Evolutionary conservation across 2,888 invertebrate genomes (phyloP).

Genomic region (Oscheius sp.): DNA sequence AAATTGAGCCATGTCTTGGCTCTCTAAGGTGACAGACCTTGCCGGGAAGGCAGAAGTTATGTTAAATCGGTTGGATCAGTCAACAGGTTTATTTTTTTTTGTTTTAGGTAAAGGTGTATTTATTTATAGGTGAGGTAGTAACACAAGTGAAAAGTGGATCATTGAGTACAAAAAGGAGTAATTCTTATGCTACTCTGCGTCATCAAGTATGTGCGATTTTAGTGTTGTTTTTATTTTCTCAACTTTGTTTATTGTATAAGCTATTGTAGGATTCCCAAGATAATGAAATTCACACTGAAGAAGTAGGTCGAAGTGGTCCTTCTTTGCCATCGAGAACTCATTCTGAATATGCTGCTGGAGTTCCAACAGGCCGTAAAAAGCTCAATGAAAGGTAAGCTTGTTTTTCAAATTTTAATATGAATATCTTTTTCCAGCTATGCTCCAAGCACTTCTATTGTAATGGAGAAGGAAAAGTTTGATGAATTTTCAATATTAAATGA

Average conservation of each 20-base stretch:
- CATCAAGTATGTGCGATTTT: slow-evolving; percentile 22
- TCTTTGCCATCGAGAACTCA: slow-evolving; percentile 49
- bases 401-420: not conserved
- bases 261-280: slow-evolving; percentile 5
- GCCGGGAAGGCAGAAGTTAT: slow-evolving; percentile 70
- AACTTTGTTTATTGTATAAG: not conserved
- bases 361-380: slow-evolving; percentile 4
- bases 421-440: slow-evolving; percentile 7
- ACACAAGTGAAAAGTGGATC: slow-evolving; percentile 26
- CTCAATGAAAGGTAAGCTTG: slow-evolving; percentile 8
- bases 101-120: not conserved
- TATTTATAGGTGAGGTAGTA: slow-evolving; percentile 43
- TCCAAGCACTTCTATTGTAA: slow-evolving; percentile 24
- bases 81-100: slow-evolving; percentile 76
- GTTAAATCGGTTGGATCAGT: slow-evolving; percentile 81
- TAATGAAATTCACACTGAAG: slow-evolving; percentile 37
- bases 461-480: slow-evolving; percentile 25
- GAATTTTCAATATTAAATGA: slow-evolving; percentile 26
- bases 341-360: slow-evolving; percentile 32
- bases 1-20: slow-evolving; percentile 54
- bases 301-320: slow-evolving; percentile 40
- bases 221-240: not conserved
- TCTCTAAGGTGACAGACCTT: slow-evolving; percentile 55
- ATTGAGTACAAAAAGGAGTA: slow-evolving; percentile 18
- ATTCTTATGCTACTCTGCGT: slow-evolving; percentile 16